Evolutionary conservation across 2,888 invertebrate species (phyloP), one percentile per base, ranked within the genome.

Genomic region (Stenchaetothrips biformis): DNA sequence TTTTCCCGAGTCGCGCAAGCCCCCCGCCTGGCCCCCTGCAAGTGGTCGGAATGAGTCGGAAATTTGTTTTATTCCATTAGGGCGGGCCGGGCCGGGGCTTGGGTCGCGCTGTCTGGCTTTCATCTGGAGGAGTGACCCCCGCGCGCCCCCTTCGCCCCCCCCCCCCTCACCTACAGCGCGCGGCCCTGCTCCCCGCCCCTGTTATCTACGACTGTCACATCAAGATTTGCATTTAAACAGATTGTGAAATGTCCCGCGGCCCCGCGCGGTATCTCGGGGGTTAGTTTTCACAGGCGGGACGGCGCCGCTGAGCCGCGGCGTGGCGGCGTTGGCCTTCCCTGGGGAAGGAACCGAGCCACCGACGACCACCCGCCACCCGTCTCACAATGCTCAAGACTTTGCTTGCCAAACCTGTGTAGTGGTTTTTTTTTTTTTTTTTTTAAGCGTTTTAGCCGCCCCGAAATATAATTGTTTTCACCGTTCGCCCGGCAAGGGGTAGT

Each of bases 31-130:
- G 6, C 7, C 67, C 67, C 67, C 25, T 21, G 77, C 78, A 80
- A 79, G 79, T 80, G 67, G 27, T 67, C 79, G 48, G 78, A 25
- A 77, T 62, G 80, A 78, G 78, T 78, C 18, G 80, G 74, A 80
- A 80, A 80, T 80, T 80, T 80, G 80, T 80, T 80, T 80, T 77
- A 78, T 80, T 80, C 78, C 78, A 74, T 74, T 74, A 74, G 11
- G 25, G 21, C 25, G 67, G 21, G 67, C 25, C 25, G 67, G 21
- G 67, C n/a, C n/a, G 67, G 67, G 25, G 25, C 25, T 7, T 25
- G 67, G 67, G 25, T 7, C 21, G 67, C 13, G 53, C 53, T 18
- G 53, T 53, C 53, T 53, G 53, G 53, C 53, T 53, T 53, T 53
- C 53, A 53, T 53, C 13, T 18, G 13, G 53, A 11, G 11, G 53